Evolutionary conservation across 1,140 invertebrate genomes (phyloP).

Genomic region (Gryllus bimaculatus): DNA sequence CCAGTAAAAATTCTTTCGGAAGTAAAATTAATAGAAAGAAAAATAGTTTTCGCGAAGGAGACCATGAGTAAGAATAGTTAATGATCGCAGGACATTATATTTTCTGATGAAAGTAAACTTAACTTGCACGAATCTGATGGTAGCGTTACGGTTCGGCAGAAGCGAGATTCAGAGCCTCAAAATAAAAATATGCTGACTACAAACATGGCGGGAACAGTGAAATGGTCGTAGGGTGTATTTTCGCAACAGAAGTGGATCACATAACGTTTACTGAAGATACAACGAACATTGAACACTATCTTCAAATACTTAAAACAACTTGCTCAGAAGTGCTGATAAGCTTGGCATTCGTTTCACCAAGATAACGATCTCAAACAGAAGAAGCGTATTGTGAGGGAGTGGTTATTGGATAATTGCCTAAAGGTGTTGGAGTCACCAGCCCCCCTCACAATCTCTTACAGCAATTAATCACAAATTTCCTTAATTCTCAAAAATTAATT

Average conservation of each 20-base stretch:
- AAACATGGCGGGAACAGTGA: not conserved
- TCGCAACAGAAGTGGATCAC: not conserved
- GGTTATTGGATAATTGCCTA: too few species aligned
- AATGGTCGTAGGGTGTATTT: not conserved
- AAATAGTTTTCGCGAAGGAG: not conserved
- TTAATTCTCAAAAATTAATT: too few species aligned
- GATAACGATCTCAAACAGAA: not conserved
- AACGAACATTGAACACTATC: not conserved
- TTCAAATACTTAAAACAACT: not conserved
- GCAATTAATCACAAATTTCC: too few species aligned
- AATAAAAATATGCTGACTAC: not conserved
- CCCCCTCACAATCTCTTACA: too few species aligned
- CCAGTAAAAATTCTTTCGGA: not conserved
- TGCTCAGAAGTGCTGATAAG: not conserved
- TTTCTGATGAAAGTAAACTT: not conserved
- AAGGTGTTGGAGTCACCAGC: not conserved
- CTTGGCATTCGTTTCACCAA: not conserved
- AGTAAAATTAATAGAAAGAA: not conserved
- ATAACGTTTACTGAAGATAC: not conserved
- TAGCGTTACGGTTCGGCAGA: not conserved
- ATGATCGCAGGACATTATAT: not conserved
- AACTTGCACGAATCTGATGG: not conserved
- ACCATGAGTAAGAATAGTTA: not conserved
- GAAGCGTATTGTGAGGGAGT: not conserved
- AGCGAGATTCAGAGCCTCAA: not conserved